These are phyloP conservation scores for Sycophila sp. DNA, from an alignment of 1,140 invertebrate species.

Conservation along the genomic window DNA sequence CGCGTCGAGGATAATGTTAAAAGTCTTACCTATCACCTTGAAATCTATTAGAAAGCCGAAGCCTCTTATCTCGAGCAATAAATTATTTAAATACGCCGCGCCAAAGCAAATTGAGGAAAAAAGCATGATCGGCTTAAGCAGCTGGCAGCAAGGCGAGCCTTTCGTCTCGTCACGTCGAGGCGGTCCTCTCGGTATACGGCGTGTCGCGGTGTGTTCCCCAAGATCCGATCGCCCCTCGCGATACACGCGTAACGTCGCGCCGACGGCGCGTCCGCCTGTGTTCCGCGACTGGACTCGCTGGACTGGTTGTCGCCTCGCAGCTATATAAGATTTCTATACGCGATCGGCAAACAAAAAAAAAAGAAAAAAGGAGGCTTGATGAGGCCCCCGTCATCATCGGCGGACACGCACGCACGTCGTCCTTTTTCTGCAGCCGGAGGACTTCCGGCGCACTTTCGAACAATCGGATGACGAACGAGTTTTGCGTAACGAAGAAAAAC, in stretches of 20 bases:
- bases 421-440: neutral
- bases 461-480: too few relatives aligned
- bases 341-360: neutral
- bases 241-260: neutral
- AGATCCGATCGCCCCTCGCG: neutral
- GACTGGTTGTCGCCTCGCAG: conserved; percentile 4
- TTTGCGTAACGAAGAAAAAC: too few relatives aligned
- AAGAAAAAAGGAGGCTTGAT: too few relatives aligned
- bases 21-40: neutral
- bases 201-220: neutral
- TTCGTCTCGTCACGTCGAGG: neutral
- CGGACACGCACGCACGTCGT: neutral
- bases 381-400: too few relatives aligned
- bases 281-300: neutral
- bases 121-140: neutral
- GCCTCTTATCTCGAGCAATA: neutral
- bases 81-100: conserved; percentile 18
- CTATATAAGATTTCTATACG: neutral
- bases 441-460: neutral
- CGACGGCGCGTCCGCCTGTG: too few relatives aligned
- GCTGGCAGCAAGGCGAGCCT: neutral
- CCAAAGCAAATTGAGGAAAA: neutral
- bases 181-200: too few relatives aligned
- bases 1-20: neutral
- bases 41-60: conserved; percentile 23